Evolutionary conservation across 2,113 vertebrate genomes (phyloP).

Genomic region (Rhinopomastus cyanomelas): DNA sequence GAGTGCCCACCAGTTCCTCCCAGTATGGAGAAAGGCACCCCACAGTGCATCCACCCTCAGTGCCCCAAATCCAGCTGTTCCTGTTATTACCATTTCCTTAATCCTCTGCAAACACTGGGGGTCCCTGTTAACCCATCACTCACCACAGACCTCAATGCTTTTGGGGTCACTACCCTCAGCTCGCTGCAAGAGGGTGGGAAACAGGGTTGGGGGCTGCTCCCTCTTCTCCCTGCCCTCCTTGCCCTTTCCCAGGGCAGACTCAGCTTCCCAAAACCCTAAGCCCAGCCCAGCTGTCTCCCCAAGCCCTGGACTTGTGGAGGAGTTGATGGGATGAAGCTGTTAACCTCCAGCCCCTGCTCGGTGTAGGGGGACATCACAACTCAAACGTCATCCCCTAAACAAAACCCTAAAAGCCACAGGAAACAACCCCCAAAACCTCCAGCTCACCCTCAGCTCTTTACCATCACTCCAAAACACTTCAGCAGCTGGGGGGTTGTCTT

Average conservation of each 20-base stretch:
- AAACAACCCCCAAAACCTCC: not conserved
- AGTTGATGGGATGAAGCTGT: not conserved
- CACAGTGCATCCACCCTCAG: not conserved
- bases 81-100: not conserved
- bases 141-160: not conserved
- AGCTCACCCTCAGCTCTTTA: not conserved
- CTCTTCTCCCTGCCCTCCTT: not conserved
- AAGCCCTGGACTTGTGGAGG: rapidly evolving
- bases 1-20: no score
- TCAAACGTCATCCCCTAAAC: rapidly evolving
- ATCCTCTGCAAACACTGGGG: not conserved
- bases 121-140: rapidly evolving
- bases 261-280: not conserved
- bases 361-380: not conserved
- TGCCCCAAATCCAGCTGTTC: not conserved
- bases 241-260: not conserved
- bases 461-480: not conserved
- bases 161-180: not conserved
- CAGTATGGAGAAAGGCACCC: not conserved
- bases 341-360: not conserved
- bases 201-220: not conserved
- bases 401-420: not conserved
- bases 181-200: rapidly evolving
- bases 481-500: not conserved
- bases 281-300: not conserved